Conservation (phyloP, 2,797 vertebrate genomes). For the Pseudotriccus pelzelni region DNA sequence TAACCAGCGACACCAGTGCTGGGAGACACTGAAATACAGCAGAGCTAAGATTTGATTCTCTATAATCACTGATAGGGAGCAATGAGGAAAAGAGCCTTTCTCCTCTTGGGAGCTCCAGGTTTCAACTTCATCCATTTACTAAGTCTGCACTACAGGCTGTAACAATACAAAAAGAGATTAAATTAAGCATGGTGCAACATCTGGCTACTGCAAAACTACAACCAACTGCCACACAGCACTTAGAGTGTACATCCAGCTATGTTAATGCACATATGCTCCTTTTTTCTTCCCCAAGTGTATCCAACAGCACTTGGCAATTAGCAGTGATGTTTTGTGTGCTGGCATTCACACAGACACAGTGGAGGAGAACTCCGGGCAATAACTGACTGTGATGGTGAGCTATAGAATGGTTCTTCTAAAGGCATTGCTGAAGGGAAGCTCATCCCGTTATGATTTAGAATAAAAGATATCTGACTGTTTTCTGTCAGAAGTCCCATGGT, state of each 20-base stretch:
- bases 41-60: neutral
- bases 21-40: neutral
- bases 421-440: neutral
- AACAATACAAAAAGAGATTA: neutral
- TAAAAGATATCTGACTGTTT: neutral
- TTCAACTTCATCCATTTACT: neutral
- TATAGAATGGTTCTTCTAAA: neutral
- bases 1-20: neutral
- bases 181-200: neutral
- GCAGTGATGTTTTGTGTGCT: neutral
- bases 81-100: neutral
- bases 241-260: neutral
- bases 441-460: neutral
- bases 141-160: neutral
- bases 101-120: neutral
- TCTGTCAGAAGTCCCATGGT: neutral
- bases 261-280: neutral
- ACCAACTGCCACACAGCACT: neutral
- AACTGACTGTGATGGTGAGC: neutral
- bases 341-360: neutral
- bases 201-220: neutral
- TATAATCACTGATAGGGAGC: neutral
- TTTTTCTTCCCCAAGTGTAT: neutral
- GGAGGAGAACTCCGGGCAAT: neutral
- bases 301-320: neutral